Evolutionary conservation across 2,797 vertebrate genomes (phyloP).

Genomic region (Monodelphis domestica): DNA sequence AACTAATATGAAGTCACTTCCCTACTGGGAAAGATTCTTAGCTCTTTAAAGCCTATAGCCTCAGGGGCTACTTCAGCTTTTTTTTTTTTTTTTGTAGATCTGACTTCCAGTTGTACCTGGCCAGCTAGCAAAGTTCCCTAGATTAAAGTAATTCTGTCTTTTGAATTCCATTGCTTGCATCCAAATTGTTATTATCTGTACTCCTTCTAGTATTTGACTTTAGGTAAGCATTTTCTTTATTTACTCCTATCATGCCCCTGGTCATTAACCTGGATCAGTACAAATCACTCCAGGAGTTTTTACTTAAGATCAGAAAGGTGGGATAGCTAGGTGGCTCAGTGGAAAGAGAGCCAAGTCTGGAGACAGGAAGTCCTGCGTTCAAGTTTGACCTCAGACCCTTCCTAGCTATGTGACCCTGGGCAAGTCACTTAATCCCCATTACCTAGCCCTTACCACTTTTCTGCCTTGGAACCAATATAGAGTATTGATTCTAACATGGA

Average conservation of each 20-base stretch:
- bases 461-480: no score
- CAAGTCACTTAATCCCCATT: no score
- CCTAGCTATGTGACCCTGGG: no score
- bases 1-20: not conserved
- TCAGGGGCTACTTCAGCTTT: not conserved
- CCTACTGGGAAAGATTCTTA: not conserved
- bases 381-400: no score
- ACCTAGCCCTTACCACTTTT: no score
- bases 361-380: no score
- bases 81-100: not conserved
- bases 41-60: not conserved
- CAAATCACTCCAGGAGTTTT: no score
- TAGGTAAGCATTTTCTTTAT: not conserved
- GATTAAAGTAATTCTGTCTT: not conserved
- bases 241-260: not conserved
- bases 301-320: no score
- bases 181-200: not conserved
- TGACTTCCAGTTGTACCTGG: not conserved
- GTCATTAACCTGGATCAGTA: no score
- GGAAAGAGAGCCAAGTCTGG: no score
- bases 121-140: not conserved
- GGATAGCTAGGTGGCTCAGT: no score
- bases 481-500: no score
- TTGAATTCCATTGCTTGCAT: not conserved
- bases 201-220: not conserved